phyloP scores from a whole-genome alignment of 2,113 vertebrate genomes.

The Hylia prasina region DNA sequence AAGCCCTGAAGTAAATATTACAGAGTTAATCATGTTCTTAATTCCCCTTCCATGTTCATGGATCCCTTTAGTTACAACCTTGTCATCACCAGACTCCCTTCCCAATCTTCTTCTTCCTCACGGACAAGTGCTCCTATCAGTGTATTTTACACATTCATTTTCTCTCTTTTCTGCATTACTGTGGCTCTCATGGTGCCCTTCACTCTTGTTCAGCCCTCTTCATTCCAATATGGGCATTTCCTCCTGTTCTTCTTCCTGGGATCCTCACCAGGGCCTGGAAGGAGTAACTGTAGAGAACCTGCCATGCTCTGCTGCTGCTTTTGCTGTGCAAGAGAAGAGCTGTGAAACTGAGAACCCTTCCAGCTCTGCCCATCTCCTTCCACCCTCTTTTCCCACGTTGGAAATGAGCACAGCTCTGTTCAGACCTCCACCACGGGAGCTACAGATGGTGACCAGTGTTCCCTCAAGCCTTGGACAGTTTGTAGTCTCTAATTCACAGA shows the following conservation, averaged over 20 bases:
- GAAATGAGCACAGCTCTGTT: background rate
- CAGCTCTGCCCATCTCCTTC: too few relatives aligned
- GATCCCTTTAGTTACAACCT: background rate
- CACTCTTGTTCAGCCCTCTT: background rate
- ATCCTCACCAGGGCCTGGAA: background rate
- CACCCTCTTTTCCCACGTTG: background rate
- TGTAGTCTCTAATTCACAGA: background rate
- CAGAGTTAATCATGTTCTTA: background rate
- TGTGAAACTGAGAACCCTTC: background rate
- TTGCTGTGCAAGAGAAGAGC: background rate
- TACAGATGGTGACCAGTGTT: too few relatives aligned
- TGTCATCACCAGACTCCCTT: background rate
- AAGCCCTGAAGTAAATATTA: background rate
- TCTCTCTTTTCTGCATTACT: background rate
- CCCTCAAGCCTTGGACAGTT: background rate
- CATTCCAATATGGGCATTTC: background rate
- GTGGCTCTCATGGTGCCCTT: background rate
- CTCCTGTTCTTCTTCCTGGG: background rate
- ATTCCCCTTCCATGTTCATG: background rate
- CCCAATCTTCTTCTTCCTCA: background rate
- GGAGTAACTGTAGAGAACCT: background rate
- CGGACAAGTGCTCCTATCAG: background rate
- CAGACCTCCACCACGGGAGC: background rate
- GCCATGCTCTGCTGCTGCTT: background rate
- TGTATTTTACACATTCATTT: background rate